These are phyloP conservation scores for Carollia perspicillata DNA, from an alignment of 2,113 vertebrate species.

Conservation along the genomic window DNA sequence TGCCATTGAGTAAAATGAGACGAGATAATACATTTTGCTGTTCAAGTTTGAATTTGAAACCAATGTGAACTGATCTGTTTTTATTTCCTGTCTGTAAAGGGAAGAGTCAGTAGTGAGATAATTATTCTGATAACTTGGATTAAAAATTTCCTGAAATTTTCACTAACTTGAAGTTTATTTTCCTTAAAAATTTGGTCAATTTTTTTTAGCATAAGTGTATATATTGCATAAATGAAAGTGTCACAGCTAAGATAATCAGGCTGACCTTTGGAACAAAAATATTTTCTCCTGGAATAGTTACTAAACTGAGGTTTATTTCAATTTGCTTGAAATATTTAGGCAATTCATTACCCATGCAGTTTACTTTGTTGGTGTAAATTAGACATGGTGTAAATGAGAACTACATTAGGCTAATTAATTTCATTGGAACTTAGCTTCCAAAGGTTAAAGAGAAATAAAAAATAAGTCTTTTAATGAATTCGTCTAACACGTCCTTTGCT, in stretches of 20 bases:
- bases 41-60: not conserved
- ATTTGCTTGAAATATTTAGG: constrained; percentile 29
- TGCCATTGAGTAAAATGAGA: not conserved
- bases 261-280: not conserved
- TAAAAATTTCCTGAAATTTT: not conserved
- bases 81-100: not conserved
- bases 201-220: not conserved
- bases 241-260: not conserved
- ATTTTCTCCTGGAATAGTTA: constrained; percentile 3
- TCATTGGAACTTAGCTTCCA: constrained; percentile 19
- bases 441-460: constrained; percentile 50
- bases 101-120: not conserved
- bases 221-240: not conserved
- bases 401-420: not conserved
- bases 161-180: not conserved
- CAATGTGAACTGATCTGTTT: not conserved
- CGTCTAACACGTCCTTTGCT: not conserved
- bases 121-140: not conserved
- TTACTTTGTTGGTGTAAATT: constrained; percentile 14
- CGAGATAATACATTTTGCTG: not conserved
- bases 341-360: not conserved
- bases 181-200: not conserved
- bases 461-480: constrained; percentile 15
- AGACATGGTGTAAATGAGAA: not conserved
- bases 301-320: constrained; percentile 35